These are phyloP conservation scores for Ormyrus nitidulus DNA, from an alignment of 2,888 invertebrate genomes.

Conservation along the genomic window DNA sequence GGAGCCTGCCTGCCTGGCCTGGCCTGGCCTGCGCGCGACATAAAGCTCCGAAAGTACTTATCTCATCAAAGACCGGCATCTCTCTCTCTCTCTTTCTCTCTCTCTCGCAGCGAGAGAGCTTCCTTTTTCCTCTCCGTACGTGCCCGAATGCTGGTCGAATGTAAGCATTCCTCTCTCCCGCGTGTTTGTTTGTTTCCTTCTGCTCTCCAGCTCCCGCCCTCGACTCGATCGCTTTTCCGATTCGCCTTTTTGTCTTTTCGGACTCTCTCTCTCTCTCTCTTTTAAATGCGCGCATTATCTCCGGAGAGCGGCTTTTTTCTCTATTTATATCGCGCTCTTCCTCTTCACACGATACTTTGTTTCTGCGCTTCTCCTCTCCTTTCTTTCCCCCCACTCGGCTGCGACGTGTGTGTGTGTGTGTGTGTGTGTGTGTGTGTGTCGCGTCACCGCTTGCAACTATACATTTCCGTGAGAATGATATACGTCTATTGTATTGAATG, in stretches of 20 bases:
- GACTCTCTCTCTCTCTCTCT: not conserved
- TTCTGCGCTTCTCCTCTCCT: conserved; percentile 19
- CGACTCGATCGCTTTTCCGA: not conserved
- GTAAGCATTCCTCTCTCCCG: not conserved
- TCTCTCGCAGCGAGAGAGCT: not conserved
- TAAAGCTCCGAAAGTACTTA: conserved; percentile 42
- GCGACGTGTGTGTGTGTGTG: too few relatives aligned
- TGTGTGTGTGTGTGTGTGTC: not conserved
- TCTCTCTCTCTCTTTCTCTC: conserved; percentile 11
- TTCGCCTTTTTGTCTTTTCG: not conserved
- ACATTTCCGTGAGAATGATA: conserved; percentile 52
- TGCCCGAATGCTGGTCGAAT: conserved; percentile 1
- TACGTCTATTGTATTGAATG: conserved; percentile 50
- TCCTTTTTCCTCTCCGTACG: not conserved
- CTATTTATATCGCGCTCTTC: conserved; percentile 31
- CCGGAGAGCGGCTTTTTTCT: conserved; percentile 16
- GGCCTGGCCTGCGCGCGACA: not conserved
- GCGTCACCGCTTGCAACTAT: conserved; percentile 33
- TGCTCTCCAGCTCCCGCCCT: not conserved
- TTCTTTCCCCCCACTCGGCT: not conserved
- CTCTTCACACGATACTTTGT: conserved; percentile 37
- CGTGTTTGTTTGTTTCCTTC: not conserved
- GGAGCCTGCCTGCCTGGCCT: not conserved
- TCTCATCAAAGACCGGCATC: conserved; percentile 50
- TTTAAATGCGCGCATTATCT: conserved; percentile 23